Evolutionary conservation across 1,140 invertebrate species (phyloP).

Genomic region (Papilio helenus): DNA sequence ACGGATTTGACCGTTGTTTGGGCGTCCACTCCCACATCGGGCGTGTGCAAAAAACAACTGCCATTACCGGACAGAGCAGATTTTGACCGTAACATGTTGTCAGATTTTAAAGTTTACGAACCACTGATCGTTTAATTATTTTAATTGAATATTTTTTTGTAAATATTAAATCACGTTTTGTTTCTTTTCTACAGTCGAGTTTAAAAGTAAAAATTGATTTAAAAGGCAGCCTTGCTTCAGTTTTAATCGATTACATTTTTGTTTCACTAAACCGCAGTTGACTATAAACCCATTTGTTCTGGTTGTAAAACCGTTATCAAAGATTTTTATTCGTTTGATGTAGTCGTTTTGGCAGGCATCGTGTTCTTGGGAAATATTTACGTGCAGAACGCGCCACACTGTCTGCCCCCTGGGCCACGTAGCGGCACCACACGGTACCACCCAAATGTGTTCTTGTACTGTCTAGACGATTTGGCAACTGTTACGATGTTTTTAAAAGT

Average conservation of each 20-base stretch:
- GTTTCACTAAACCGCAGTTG: background rate
- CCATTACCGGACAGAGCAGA: background rate
- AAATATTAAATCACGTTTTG: background rate
- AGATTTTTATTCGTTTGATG: slow-evolving; percentile 6
- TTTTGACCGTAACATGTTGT: slow-evolving; percentile 22
- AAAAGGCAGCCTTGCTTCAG: background rate
- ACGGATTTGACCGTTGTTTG: slow-evolving; percentile 41
- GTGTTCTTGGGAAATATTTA: slow-evolving; percentile 8
- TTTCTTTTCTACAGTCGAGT: background rate
- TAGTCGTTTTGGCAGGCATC: slow-evolving; percentile 15
- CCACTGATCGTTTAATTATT: slow-evolving; percentile 4
- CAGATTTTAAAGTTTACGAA: slow-evolving; percentile 11
- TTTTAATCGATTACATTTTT: background rate
- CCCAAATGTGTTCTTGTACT: slow-evolving; percentile 6
- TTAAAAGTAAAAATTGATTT: background rate
- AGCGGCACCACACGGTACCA: slow-evolving; percentile 22
- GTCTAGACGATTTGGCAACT: slow-evolving; percentile 1
- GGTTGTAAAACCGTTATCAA: background rate
- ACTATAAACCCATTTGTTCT: slow-evolving; percentile 9
- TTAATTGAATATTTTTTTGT: slow-evolving; percentile 5
- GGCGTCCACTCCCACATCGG: slow-evolving; percentile 31
- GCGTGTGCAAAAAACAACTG: background rate
- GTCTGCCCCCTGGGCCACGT: slow-evolving; percentile 20
- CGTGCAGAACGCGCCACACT: slow-evolving; percentile 23
- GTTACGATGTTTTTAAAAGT: background rate